These are phyloP conservation scores for Drosophila bipectinata DNA, from an alignment of 1,140 invertebrate species.

Conservation along the genomic window DNA sequence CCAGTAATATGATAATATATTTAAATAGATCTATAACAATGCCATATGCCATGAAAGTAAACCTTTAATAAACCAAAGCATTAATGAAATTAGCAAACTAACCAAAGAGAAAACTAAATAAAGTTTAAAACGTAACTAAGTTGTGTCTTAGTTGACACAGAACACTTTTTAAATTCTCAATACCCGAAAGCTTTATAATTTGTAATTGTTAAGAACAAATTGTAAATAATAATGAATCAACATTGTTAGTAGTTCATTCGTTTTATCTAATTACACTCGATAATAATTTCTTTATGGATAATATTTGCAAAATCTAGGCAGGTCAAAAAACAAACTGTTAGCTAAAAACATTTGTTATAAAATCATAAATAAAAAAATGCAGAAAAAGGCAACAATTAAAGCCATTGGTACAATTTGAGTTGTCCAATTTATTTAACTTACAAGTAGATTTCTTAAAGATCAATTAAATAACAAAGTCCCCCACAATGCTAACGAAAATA, in stretches of 20 bases:
- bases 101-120: constrained; percentile 5
- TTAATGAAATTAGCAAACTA: constrained; percentile 33
- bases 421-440: constrained; percentile 57
- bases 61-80: constrained; percentile 17
- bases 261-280: constrained; percentile 42
- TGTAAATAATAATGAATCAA: constrained; percentile 25
- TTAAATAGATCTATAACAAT: constrained; percentile 23
- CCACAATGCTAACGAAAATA: constrained; percentile 51
- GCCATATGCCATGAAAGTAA: constrained; percentile 13
- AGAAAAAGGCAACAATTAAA: constrained; percentile 13
- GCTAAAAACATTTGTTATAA: constrained; percentile 51
- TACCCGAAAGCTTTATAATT: constrained; percentile 50
- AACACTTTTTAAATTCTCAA: constrained; percentile 54
- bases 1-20: constrained; percentile 18
- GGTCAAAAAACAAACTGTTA: constrained; percentile 41
- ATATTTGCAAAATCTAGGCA: constrained; percentile 49
- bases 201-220: constrained; percentile 30
- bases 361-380: constrained; percentile 9
- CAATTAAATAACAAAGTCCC: constrained; percentile 42
- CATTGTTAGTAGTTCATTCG: constrained; percentile 30
- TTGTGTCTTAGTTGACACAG: constrained; percentile 7
- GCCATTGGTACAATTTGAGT: constrained; percentile 47
- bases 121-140: constrained; percentile 18
- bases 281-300: constrained; percentile 37
- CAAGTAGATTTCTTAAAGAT: constrained; percentile 63